Evolutionary conservation across 2,113 vertebrate genomes (phyloP), one percentile per base, ranked within the genome.

Genomic region (Colaptes auratus): DNA sequence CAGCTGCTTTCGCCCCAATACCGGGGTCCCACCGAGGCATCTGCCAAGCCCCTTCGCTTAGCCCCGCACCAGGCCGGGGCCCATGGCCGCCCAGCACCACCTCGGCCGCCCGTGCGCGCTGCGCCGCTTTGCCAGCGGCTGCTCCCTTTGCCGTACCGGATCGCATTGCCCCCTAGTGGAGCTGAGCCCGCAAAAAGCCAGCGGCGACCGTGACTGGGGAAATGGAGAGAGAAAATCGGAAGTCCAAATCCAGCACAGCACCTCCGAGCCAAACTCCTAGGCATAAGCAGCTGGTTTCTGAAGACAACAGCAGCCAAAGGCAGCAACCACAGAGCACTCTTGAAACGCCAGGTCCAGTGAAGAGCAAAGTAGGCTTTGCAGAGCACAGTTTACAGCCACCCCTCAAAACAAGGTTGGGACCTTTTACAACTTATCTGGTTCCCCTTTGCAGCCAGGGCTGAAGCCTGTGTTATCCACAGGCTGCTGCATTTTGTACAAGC

Each of bases 111-210:
- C 0, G 2, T 3, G 27, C 20, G 1, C 21, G 1, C 7, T 2
- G n/a, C 23, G 69, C 28, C n/a, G 6, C 16, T 27, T 15, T 58
- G 66, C 13, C 27, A 0, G 35, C 3, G 1, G 9, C 58, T 2
- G 3, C 46, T 77, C 19, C 60, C 52, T 7, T 15, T 36, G 89
- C 95, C 78, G 8, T 3, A 19, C 23, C 94, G 36, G 3, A 67
- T 44, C 87, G 13, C 73, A 91, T 71, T 86, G 96, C 95, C 95
- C 95, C 90, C 95, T 95, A 91, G 94, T 28, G 96, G 96, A 89
- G 63, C 3, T 25, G 64, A 7, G 20, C 15, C 28, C 33, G 7
- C 48, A 17, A 9, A 50, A 36, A 88, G 11, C 60, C 75, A 1
- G 39, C 50, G 9, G 7, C 3, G 19, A 17, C 63, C 11, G 4